Evolutionary conservation across 1,140 invertebrate genomes (phyloP).

Genomic region (Tyrophagus putrescentiae): DNA sequence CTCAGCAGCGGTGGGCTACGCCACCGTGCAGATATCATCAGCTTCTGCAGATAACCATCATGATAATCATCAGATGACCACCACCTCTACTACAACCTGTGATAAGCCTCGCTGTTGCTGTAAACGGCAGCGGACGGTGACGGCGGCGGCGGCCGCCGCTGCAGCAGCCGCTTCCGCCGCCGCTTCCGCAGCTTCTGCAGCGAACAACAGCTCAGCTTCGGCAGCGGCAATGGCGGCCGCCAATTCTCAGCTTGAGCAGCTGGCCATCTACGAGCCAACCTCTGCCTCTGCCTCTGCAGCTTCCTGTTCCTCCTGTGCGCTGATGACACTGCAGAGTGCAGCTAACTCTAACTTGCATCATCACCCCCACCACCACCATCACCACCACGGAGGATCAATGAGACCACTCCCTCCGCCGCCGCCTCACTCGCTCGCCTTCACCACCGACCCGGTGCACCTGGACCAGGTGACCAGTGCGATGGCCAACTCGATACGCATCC

Average conservation of each 20-base stretch:
- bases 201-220: too few relatives aligned
- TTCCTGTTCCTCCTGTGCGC: neutral
- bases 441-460: neutral
- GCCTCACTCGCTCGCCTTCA: neutral
- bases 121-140: constrained; percentile 1
- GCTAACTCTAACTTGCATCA: too few relatives aligned
- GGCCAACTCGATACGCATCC: neutral
- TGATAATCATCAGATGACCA: constrained; percentile 1
- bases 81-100: neutral
- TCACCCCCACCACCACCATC: neutral
- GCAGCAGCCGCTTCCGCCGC: neutral
- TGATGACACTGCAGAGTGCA: neutral
- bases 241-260: too few relatives aligned
- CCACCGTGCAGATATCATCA: constrained; percentile 9
- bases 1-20: neutral
- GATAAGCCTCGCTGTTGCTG: constrained; percentile 13
- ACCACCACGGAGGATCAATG: neutral
- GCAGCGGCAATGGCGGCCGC: too few relatives aligned
- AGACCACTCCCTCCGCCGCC: neutral
- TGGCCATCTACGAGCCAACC: too few relatives aligned
- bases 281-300: constrained; percentile 3
- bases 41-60: neutral
- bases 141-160: neutral
- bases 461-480: constrained; percentile 3
- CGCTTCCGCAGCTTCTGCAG: neutral